Base-by-base conservation (phyloP, 2,888 invertebrate genomes). In the Scaptomyza tumidula region DNA sequence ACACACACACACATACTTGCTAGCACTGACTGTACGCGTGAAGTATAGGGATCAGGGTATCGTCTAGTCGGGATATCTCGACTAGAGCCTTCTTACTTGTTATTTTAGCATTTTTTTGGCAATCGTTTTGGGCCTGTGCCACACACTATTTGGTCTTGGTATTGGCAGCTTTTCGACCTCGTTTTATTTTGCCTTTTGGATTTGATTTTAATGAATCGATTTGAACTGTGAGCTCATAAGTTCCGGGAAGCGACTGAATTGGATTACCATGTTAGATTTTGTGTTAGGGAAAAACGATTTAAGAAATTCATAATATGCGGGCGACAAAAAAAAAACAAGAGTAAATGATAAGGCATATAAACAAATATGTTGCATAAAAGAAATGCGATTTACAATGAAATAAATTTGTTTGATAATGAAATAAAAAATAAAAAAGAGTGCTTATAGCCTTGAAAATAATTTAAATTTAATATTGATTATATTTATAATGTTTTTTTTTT, bases 131-230 rank as follows among this genome's bases (percentile, higher is more conserved):
- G 72, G 75, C 46, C 59, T 63, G 58, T 48, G 69, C 70, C 68
- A 58, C 61, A 49, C 58, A 37, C n/a, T 39, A 14, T 39, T 39
- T 41, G 16, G 16, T 52, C 72, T 71, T 63, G 78, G 68, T 53
- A 65, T 59, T 77, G 81, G 66, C 62, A 80, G 62, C 70, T 57
- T 57, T 71, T 63, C 62, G 62, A 29, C 59, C 62, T 73, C 69
- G 44, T 57, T 61, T 61, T 67, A 29, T 48, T 64, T 79, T 63
- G 84, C 80, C 69, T 72, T 69, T 80, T 65, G 74, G 63, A 64
- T 76, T 80, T 66, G 57, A 69, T 86, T 89, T 80, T 85, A 86
- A 89, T 88, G 88, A 86, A 86, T 89, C 86, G 86, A 80, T 87
- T 89, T 80, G 88, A 88, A 85, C 86, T 88, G 67, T 69, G 65